Evolutionary conservation across 2,888 invertebrate genomes (phyloP), one percentile per base, ranked within the genome.

Genomic region (Stenoptilia bipunctidactyla): DNA sequence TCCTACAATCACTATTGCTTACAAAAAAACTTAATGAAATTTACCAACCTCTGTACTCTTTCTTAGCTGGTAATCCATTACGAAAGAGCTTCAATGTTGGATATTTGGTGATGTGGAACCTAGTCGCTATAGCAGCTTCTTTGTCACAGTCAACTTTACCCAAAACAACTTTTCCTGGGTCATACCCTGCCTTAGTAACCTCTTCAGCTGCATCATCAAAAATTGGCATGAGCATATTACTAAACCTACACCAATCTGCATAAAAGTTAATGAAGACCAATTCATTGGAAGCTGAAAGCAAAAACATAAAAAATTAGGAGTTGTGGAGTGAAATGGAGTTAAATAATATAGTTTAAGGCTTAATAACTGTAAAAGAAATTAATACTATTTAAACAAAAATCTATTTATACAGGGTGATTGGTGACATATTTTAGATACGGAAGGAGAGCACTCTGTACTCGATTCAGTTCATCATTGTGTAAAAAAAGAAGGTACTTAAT

Each of bases 201-300:
- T 92, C 94, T 53, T 93, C 93, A 8, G 97, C 93, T 33, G 98
- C 95, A 71, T 98, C 97, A 70, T 97, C 95, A 77, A 97, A 99
- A 59, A 98, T 92, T 9, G 99, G 99, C 72, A 94, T 93, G 64
- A 99, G 85, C 83, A 97, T 89, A 72, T 96, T 98, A 85, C 98
- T 98, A 85, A 98, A 99, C 61, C 95, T 91, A 84, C 99, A 99
- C 99, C 99, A 99, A 67, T 99, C 98, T 20, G 99, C 99, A 84
- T 98, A 99, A 80, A 99, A 99, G 85, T 99, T 99, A 46, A 99
- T 90, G 77, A 99, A 94, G 46, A 98, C 97, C 74, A 99, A 85
- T 86, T 99, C 98, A 87, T 97, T 95, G 45, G 92, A 91, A 46
- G 93, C 97, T 97, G 87, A 48, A 91, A 90, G 10, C 10, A 30